phyloP scores from a whole-genome alignment of 2,797 vertebrate genomes.

The Hapalemur alaotrensis region DNA sequence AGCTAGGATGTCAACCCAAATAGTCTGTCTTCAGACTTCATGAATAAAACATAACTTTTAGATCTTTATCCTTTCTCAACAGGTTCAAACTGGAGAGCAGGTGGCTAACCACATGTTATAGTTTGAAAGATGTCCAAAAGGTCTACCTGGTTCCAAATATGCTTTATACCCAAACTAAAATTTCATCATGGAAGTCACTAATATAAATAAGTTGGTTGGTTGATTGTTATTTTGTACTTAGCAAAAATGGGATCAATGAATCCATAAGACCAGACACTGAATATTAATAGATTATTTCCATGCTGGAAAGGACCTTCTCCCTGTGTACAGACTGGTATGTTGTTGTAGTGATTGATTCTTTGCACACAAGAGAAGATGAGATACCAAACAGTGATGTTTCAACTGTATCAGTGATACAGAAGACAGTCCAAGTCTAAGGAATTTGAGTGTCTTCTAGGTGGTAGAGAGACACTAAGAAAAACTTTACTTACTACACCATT shows the following conservation, averaged over 20 bases:
- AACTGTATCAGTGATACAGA: neutral
- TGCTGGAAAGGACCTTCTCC: neutral
- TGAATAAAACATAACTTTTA: slow-evolving; percentile 50
- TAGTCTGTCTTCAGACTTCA: neutral
- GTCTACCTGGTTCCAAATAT: neutral
- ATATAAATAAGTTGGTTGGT: neutral
- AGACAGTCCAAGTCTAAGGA: neutral
- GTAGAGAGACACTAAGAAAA: neutral
- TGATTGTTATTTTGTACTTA: neutral
- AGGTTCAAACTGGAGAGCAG: slow-evolving; percentile 22
- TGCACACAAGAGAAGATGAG: neutral
- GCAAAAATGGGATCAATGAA: slow-evolving; percentile 1
- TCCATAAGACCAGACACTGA: neutral
- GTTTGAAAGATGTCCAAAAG: neutral
- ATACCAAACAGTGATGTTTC: neutral
- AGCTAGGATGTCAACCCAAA: neutral
- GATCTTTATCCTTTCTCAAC: slow-evolving; percentile 3
- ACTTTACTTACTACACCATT: neutral
- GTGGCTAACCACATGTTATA: neutral
- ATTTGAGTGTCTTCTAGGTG: neutral
- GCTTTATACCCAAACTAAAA: slow-evolving; percentile 4
- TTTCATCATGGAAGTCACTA: neutral
- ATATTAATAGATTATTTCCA: neutral
- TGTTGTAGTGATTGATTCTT: slow-evolving; percentile 1
- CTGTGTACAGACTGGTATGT: neutral